Conservation (phyloP, 2,113 vertebrate species). For the Epinephelus moara region DNA sequence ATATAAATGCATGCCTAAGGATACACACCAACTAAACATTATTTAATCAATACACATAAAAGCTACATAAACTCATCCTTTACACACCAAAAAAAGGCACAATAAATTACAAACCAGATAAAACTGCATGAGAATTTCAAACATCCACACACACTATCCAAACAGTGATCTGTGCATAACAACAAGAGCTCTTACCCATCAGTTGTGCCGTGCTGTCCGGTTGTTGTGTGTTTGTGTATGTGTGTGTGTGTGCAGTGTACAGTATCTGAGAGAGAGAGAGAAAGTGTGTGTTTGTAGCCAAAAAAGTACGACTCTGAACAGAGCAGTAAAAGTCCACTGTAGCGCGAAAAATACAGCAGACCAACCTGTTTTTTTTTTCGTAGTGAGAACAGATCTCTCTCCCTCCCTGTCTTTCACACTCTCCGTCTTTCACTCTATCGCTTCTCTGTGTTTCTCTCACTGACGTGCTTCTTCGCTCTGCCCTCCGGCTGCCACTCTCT, state of each 20-base stretch:
- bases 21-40: background rate
- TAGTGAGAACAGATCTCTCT: conserved; percentile 47
- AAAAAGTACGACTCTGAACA: conserved; percentile 50
- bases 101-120: background rate
- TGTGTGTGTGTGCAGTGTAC: background rate
- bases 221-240: conserved; percentile 28
- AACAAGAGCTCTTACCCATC: conserved; percentile 82
- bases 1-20: background rate
- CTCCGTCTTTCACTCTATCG: conserved; percentile 54
- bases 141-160: background rate
- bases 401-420: conserved; percentile 48
- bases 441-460: conserved; percentile 63
- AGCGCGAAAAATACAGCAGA: conserved; percentile 41
- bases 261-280: conserved; percentile 18
- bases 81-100: conserved; percentile 1
- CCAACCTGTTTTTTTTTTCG: conserved; percentile 32
- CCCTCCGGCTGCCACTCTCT: conserved; percentile 74
- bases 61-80: background rate
- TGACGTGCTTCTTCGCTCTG: conserved; percentile 64
- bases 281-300: conserved; percentile 41
- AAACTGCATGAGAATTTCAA: background rate
- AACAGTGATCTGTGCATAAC: conserved; percentile 29
- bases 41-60: too few relatives aligned
- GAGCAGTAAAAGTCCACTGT: conserved; percentile 59
- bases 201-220: conserved; percentile 65